phyloP scores from a whole-genome alignment of 2,888 invertebrate species.

The Acrocera orbiculus region DNA sequence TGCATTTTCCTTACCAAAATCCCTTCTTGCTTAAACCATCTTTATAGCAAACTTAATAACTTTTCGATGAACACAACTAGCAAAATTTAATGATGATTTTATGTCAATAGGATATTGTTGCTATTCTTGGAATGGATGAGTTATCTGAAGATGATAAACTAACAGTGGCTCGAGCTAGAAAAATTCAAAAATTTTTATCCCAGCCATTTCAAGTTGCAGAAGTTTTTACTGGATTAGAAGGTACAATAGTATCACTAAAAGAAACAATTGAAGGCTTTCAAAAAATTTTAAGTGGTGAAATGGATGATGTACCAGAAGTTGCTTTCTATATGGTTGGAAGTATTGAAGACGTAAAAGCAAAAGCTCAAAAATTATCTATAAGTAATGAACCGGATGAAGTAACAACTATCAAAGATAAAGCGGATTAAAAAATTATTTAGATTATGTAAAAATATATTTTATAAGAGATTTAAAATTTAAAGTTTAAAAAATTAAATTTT shows the following conservation, averaged over 20 bases:
- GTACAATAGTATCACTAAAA: slow-evolving; percentile 71
- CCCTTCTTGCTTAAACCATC: too few relatives aligned
- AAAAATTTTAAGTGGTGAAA: slow-evolving; percentile 63
- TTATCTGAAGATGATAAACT: slow-evolving; percentile 90
- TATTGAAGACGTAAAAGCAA: slow-evolving; percentile 71
- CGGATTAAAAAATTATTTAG: too few relatives aligned
- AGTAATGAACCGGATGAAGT: too few relatives aligned
- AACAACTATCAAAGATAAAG: too few relatives aligned
- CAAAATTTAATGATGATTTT: too few relatives aligned
- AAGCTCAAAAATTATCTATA: slow-evolving; percentile 44
- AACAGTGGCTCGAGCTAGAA: slow-evolving; percentile 82
- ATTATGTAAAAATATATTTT: too few relatives aligned
- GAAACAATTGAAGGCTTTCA: slow-evolving; percentile 84
- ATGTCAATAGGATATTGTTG: slow-evolving; percentile 60
- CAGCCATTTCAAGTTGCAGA: slow-evolving; percentile 89
- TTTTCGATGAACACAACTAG: too few relatives aligned
- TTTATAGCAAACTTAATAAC: too few relatives aligned
- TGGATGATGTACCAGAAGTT: slow-evolving; percentile 84
- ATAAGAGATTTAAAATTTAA: too few relatives aligned
- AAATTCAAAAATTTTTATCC: slow-evolving; percentile 86
- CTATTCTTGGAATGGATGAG: slow-evolving; percentile 87
- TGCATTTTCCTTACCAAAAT: too few relatives aligned
- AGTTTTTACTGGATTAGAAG: slow-evolving; percentile 83
- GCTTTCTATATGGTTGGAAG: slow-evolving; percentile 95
- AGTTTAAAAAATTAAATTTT: too few relatives aligned